These are phyloP conservation scores for Amphipyra berbera DNA, from an alignment of 2,888 invertebrate species.

Conservation along the genomic window DNA sequence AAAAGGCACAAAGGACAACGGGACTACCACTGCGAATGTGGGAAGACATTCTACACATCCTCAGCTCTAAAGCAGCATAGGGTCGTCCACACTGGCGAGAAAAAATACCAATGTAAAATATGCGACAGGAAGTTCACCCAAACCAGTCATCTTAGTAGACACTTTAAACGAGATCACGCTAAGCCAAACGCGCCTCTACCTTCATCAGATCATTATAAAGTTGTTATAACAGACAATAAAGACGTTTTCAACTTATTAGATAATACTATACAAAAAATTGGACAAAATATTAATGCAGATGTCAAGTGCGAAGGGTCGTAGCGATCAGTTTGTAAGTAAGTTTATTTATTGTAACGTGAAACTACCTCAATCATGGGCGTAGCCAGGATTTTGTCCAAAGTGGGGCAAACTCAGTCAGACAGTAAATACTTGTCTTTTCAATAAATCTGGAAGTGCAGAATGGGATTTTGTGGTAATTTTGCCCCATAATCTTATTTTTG, in stretches of 20 bases:
- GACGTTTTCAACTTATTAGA: slow-evolving; percentile 64
- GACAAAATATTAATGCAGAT: slow-evolving; percentile 24
- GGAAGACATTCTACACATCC: slow-evolving; percentile 85
- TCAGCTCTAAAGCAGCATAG: slow-evolving; percentile 84
- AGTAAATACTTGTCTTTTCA: too few species aligned
- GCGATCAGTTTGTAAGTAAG: slow-evolving; percentile 15
- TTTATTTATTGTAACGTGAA: slow-evolving; percentile 20
- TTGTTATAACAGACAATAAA: slow-evolving; percentile 66
- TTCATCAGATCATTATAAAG: slow-evolving; percentile 75
- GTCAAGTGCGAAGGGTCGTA: slow-evolving; percentile 71
- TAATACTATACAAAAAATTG: slow-evolving; percentile 47
- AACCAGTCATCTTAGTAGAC: slow-evolving; percentile 82
- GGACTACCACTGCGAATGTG: slow-evolving; percentile 85
- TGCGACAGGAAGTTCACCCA: slow-evolving; percentile 85
- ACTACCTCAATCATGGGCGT: slow-evolving; percentile 51
- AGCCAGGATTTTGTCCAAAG: too few species aligned
- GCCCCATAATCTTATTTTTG: too few species aligned
- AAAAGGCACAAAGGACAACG: slow-evolving; percentile 85
- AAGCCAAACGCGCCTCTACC: slow-evolving; percentile 79
- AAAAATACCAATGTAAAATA: slow-evolving; percentile 84
- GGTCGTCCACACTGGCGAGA: slow-evolving; percentile 85
- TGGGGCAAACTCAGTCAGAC: too few species aligned
- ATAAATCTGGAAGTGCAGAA: too few species aligned
- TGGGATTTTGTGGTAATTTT: too few species aligned
- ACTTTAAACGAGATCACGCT: slow-evolving; percentile 83